These are phyloP conservation scores for Conus betulinus DNA, from an alignment of 1,140 invertebrate species.

Conservation along the genomic window DNA sequence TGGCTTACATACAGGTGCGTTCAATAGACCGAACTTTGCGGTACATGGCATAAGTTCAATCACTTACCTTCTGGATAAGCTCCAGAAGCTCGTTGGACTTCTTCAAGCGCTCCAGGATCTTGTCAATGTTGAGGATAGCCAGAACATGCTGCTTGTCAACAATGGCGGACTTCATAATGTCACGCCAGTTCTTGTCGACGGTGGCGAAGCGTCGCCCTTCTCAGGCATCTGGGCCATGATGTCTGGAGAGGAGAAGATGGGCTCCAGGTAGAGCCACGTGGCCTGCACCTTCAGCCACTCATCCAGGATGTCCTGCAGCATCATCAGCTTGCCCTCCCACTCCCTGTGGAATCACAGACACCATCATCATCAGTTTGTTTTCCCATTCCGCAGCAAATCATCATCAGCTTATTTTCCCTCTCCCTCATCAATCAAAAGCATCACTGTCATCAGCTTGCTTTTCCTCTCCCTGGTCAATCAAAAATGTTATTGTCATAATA, in stretches of 20 bases:
- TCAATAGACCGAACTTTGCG: too few species aligned
- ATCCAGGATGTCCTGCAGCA: constrained; percentile 96
- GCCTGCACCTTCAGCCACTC: constrained; percentile 97
- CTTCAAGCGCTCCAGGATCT: constrained; percentile 91
- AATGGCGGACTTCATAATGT: constrained; percentile 92
- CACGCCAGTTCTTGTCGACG: constrained; percentile 95
- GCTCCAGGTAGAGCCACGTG: constrained; percentile 98
- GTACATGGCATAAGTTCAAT: too few species aligned
- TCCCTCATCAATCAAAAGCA: too few species aligned
- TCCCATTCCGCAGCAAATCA: background rate
- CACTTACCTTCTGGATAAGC: constrained; percentile 85
- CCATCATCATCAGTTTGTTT: background rate
- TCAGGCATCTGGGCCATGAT: constrained; percentile 97
- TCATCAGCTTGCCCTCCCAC: constrained; percentile 94
- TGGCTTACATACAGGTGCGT: too few species aligned
- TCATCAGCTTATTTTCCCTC: too few species aligned
- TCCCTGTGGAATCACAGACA: constrained; percentile 77
- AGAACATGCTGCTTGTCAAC: constrained; percentile 89
- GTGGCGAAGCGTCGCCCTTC: constrained; percentile 87
- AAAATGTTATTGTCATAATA: too few species aligned
- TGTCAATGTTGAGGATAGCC: constrained; percentile 85
- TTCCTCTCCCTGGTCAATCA: too few species aligned
- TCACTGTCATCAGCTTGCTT: too few species aligned
- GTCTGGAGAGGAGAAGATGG: constrained; percentile 97
- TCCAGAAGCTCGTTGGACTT: constrained; percentile 93